Conservation (phyloP, 2,888 invertebrate genomes). For the Melolontha melolontha region DNA sequence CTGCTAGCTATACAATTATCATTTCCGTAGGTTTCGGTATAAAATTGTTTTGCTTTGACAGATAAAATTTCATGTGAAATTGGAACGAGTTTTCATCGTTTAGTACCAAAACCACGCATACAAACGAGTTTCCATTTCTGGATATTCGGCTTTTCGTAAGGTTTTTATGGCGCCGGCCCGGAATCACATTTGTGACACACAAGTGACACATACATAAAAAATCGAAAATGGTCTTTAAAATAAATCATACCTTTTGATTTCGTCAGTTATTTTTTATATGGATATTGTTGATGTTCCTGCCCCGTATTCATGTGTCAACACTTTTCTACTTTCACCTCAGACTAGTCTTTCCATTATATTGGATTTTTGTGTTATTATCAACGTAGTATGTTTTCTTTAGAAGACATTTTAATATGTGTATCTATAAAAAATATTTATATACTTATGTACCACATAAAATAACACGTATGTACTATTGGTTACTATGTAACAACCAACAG, state of each 20-base stretch:
- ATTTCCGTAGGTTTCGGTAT: conserved; percentile 25
- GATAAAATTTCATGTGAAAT: too few relatives aligned
- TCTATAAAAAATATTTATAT: too few relatives aligned
- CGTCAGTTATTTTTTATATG: conserved; percentile 34
- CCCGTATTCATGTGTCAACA: background rate
- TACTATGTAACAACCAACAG: too few relatives aligned
- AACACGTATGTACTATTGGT: too few relatives aligned
- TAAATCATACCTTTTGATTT: conserved; percentile 36
- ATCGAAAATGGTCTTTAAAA: conserved; percentile 18
- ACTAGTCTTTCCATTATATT: too few relatives aligned
- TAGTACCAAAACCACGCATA: conserved; percentile 31
- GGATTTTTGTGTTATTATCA: conserved; percentile 9
- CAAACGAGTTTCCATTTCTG: conserved; percentile 40
- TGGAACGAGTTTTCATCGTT: conserved; percentile 1
- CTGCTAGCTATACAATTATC: conserved; percentile 40
- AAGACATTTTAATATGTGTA: conserved; percentile 30
- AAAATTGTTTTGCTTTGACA: conserved; percentile 26
- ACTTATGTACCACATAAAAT: too few relatives aligned
- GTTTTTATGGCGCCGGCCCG: conserved; percentile 26
- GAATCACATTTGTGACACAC: conserved; percentile 3
- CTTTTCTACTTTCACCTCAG: too few relatives aligned
- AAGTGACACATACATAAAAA: conserved; percentile 7
- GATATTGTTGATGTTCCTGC: conserved; percentile 41
- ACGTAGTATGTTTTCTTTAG: conserved; percentile 34
- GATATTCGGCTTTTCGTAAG: conserved; percentile 38